phyloP scores from a whole-genome alignment of 2,113 vertebrate genomes.

The Mesembrinibis cayennensis region DNA sequence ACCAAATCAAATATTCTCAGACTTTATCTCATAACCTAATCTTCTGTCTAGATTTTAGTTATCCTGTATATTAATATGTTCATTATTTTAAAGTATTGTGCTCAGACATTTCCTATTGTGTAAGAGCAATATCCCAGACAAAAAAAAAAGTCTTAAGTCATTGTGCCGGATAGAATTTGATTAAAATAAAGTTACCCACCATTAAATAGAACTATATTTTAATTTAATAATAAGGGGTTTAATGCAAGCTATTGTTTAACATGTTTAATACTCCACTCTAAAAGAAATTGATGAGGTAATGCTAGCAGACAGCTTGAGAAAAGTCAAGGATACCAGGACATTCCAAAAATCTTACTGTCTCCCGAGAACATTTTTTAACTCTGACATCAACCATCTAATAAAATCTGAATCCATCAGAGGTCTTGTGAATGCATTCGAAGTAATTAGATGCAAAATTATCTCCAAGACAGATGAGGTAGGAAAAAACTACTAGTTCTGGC shows the following conservation, averaged over 20 bases:
- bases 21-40: not conserved
- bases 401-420: conserved; percentile 29
- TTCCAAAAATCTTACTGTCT: conserved; percentile 58
- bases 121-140: conserved; percentile 2
- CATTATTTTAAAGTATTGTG: not conserved
- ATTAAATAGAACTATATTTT: not conserved
- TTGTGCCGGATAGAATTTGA: not conserved
- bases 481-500: conserved; percentile 40
- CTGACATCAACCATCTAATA: conserved; percentile 61
- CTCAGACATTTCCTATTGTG: not conserved
- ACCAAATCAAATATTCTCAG: conserved; percentile 8
- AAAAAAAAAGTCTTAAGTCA: not conserved
- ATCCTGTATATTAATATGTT: not conserved
- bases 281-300: conserved; percentile 62
- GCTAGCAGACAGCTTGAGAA: conserved; percentile 30
- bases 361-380: conserved; percentile 61
- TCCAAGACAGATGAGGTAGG: conserved; percentile 56
- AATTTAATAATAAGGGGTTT: conserved; percentile 14
- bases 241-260: conserved; percentile 40
- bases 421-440: conserved; percentile 40
- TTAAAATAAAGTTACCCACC: not conserved
- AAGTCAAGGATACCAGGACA: conserved; percentile 52
- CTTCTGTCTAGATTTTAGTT: not conserved
- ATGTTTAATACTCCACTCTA: conserved; percentile 11
- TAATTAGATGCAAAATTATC: conserved; percentile 49